Conservation (phyloP, 1,140 invertebrate genomes). For the Orchesella cincta region DNA sequence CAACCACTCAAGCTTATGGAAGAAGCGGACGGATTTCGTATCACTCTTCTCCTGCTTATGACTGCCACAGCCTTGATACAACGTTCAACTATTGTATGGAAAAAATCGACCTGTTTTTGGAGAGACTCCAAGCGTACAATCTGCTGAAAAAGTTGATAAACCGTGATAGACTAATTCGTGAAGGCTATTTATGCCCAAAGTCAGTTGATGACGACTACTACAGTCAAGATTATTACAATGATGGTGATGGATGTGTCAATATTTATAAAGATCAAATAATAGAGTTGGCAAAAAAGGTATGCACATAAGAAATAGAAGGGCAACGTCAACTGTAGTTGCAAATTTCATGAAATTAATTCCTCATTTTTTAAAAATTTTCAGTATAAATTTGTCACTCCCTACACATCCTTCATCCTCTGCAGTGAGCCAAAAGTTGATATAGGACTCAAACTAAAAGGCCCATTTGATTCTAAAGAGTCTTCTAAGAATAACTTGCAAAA, state of each 20-base stretch:
- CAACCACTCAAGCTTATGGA: not conserved
- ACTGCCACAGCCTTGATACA: not conserved
- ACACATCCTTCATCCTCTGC: not conserved
- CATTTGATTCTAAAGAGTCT: too few relatives aligned
- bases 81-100: not conserved
- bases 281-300: not conserved
- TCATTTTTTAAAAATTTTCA: not conserved
- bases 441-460: too few relatives aligned
- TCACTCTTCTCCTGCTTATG: not conserved
- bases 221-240: not conserved
- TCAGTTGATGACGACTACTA: constrained; percentile 3
- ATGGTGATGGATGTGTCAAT: not conserved
- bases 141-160: not conserved
- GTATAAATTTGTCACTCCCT: not conserved
- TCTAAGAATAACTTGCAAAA: too few relatives aligned
- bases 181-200: constrained; percentile 7
- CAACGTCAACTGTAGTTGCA: not conserved
- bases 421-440: not conserved
- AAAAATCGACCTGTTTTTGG: not conserved
- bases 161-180: not conserved
- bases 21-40: not conserved
- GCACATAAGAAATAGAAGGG: not conserved
- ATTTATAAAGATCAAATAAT: not conserved
- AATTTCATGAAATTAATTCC: not conserved
- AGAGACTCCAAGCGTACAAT: not conserved